A percentile compares a stretch with the other conserved stretches of the same genome.
Conservation (phyloP, 1,140 invertebrate genomes). For the Mamestra configurata region DNA sequence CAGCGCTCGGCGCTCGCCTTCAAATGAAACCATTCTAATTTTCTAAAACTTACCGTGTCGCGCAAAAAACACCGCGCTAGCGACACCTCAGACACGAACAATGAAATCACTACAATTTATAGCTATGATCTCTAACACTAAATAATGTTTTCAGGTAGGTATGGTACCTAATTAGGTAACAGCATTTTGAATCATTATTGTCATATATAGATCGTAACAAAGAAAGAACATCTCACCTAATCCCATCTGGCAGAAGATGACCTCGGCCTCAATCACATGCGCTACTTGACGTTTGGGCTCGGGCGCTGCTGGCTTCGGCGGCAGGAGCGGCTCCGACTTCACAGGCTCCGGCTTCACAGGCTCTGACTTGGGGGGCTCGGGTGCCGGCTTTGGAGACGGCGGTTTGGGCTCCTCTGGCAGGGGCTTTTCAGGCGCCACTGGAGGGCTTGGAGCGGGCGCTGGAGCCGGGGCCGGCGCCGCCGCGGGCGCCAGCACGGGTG, state of each 20-base stretch:
- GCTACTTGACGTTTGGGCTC: slow-evolving; percentile 71
- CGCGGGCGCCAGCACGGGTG: slow-evolving; percentile 60
- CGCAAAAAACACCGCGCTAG: slow-evolving; percentile 53
- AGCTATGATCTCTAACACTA: background rate
- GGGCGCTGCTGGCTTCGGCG: slow-evolving; percentile 64
- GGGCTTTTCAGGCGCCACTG: slow-evolving; percentile 54
- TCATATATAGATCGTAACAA: background rate
- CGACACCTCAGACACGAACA: slow-evolving; percentile 49
- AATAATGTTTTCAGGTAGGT: background rate
- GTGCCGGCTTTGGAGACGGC: slow-evolving; percentile 54
- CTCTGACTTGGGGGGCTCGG: slow-evolving; percentile 40
- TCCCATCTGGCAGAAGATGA: slow-evolving; percentile 91
- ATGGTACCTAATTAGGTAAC: background rate
- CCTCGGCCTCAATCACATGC: slow-evolving; percentile 90
- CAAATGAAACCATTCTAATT: slow-evolving; percentile 53
- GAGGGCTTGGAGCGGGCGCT: slow-evolving; percentile 51
- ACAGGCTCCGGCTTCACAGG: slow-evolving; percentile 65
- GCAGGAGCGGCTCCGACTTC: slow-evolving; percentile 80
- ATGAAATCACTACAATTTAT: slow-evolving; percentile 55
- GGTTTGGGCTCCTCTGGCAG: slow-evolving; percentile 52
- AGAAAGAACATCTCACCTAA: slow-evolving; percentile 87
- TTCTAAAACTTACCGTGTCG: slow-evolving; percentile 27
- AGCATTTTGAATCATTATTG: background rate
- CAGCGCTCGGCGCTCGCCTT: slow-evolving; percentile 47
- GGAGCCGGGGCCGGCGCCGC: slow-evolving; percentile 47